Percentiles rank a stretch among this genome's conserved stretches.
Conservation (phyloP, 2,888 invertebrate species). For the Marronus borbonicus region DNA sequence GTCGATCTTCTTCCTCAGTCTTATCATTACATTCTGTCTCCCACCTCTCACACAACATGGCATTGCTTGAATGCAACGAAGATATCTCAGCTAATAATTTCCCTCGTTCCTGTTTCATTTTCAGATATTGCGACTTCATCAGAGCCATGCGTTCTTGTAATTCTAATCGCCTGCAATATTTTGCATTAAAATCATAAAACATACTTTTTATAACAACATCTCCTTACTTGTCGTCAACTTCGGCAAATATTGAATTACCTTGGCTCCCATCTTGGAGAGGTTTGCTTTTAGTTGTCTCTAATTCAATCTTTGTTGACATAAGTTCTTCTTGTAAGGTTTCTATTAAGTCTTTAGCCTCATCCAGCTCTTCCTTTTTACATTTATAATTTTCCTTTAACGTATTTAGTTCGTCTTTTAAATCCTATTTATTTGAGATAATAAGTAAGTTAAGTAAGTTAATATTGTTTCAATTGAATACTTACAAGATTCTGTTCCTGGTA, state of each 20-base stretch:
- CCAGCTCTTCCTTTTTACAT: slow-evolving; percentile 60
- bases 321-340: slow-evolving; percentile 63
- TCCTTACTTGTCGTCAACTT: slow-evolving; percentile 65
- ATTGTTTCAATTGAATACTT: slow-evolving; percentile 6
- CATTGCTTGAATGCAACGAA: slow-evolving; percentile 59
- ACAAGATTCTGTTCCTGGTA: slow-evolving; percentile 40
- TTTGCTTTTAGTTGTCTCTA: slow-evolving; percentile 61
- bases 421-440: slow-evolving; percentile 27
- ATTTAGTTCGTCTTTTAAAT: slow-evolving; percentile 36
- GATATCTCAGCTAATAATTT: slow-evolving; percentile 56
- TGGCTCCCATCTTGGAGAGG: slow-evolving; percentile 61
- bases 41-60: slow-evolving; percentile 56
- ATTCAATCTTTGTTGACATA: slow-evolving; percentile 59
- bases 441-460: neutral
- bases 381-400: slow-evolving; percentile 51
- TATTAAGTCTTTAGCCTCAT: slow-evolving; percentile 58
- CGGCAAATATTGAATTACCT: slow-evolving; percentile 68
- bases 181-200: too few relatives aligned
- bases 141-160: slow-evolving; percentile 62
- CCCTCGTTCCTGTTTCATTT: slow-evolving; percentile 60
- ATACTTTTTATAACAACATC: neutral
- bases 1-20: slow-evolving; percentile 55
- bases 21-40: slow-evolving; percentile 58
- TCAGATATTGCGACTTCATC: slow-evolving; percentile 61
- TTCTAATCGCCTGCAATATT: slow-evolving; percentile 60